A percentile compares a stretch with the other conserved stretches of the same genome.
Conservation (phyloP, 1,140 invertebrate species). For the Cecropterus lyciades region DNA sequence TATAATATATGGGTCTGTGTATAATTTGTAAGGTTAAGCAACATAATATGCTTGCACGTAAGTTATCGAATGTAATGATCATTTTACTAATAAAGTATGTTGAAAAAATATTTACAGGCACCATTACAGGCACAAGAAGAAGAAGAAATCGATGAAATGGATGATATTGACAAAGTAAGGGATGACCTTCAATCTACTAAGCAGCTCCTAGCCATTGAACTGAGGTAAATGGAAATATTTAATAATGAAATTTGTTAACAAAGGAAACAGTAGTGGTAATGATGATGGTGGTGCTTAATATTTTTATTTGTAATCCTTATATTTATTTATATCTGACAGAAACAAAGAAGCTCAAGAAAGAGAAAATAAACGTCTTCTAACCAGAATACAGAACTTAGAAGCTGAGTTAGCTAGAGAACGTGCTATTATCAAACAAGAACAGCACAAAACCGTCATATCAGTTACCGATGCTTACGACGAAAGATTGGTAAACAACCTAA, state of each 20-base stretch:
- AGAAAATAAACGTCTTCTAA: conserved; percentile 92
- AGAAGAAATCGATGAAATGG: conserved; percentile 91
- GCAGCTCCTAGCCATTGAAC: conserved; percentile 93
- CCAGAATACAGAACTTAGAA: conserved; percentile 91
- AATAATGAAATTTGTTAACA: no score
- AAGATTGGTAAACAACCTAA: conserved; percentile 87
- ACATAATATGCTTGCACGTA: no score
- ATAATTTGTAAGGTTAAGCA: no score
- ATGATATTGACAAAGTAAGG: conserved; percentile 95
- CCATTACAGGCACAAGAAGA: conserved; percentile 83
- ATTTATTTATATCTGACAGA: conserved; percentile 59
- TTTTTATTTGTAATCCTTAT: conserved; percentile 11
- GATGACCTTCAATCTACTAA: conserved; percentile 96
- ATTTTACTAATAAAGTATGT: no score
- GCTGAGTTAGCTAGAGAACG: conserved; percentile 89
- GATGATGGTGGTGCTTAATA: conserved; percentile 18
- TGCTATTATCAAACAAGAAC: conserved; percentile 84
- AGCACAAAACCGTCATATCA: conserved; percentile 86
- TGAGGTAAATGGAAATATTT: conserved; percentile 77
- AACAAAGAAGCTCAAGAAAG: conserved; percentile 94
- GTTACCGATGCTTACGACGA: conserved; percentile 84
- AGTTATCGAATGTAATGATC: no score
- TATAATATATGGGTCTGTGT: no score
- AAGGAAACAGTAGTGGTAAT: no score
- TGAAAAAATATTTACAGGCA: no score